Evolutionary conservation across 2,888 invertebrate genomes (phyloP).

Genomic region (Euplexia lucipara): DNA sequence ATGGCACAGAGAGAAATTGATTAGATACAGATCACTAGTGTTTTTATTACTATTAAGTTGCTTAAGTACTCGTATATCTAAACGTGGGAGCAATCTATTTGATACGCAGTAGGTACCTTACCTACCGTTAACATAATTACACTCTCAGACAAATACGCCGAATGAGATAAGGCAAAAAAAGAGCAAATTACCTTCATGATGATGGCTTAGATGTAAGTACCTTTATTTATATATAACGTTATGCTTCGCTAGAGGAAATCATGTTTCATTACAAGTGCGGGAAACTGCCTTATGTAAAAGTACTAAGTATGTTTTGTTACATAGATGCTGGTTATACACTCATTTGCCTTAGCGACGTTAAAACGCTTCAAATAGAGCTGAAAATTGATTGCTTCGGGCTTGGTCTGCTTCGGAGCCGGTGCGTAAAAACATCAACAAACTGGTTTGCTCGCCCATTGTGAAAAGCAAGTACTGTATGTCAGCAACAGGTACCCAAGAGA

Average conservation of each 20-base stretch:
- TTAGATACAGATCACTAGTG: too few species aligned
- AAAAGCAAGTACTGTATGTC: constrained; percentile 64
- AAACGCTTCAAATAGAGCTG: constrained; percentile 44
- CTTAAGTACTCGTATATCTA: constrained; percentile 1
- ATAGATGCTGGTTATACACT: constrained; percentile 26
- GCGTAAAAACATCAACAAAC: constrained; percentile 77
- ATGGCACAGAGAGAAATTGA: too few species aligned
- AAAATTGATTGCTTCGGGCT: constrained; percentile 50
- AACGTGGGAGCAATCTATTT: constrained; percentile 2
- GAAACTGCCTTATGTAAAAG: constrained; percentile 51
- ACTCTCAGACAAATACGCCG: background rate
- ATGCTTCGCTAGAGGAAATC: constrained; percentile 38
- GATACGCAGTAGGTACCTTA: background rate
- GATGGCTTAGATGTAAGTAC: constrained; percentile 18
- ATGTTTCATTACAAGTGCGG: constrained; percentile 54
- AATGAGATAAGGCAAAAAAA: constrained; percentile 22
- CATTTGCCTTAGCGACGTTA: constrained; percentile 37
- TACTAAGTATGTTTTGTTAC: constrained; percentile 46
- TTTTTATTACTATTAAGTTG: too few species aligned
- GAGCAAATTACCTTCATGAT: constrained; percentile 19
- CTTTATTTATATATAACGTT: constrained; percentile 24
- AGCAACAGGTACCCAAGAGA: constrained; percentile 57
- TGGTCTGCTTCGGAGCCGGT: constrained; percentile 37
- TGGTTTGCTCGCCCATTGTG: constrained; percentile 74
- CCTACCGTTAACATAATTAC: constrained; percentile 9